Percentiles rank a stretch among this genome's conserved stretches.
Conservation (phyloP, 2,888 invertebrate genomes). For the Notodonta ziczac region DNA sequence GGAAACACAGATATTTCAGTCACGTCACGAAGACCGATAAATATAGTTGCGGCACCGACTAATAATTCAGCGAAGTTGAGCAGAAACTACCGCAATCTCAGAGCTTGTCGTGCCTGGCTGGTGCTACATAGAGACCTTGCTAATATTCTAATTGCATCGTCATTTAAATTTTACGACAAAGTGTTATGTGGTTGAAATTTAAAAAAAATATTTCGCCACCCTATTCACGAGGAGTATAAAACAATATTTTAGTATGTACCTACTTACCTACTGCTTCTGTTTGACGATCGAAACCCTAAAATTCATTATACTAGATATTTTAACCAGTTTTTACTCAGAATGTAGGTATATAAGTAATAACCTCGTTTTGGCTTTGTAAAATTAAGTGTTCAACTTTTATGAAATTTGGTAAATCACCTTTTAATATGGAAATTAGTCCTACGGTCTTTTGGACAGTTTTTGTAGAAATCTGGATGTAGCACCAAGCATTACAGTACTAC, state of each 20-base stretch:
- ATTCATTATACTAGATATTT: neutral
- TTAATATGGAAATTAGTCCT: neutral
- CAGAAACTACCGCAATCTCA: conserved; percentile 46
- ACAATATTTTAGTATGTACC: too few species aligned
- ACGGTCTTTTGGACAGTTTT: too few species aligned
- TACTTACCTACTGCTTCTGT: neutral
- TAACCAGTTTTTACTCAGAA: neutral
- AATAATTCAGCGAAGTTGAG: conserved; percentile 54
- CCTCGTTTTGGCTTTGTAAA: neutral
- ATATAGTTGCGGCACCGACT: conserved; percentile 49
- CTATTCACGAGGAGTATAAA: too few species aligned
- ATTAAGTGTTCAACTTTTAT: neutral
- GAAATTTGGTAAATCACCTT: neutral
- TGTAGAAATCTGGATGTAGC: neutral
- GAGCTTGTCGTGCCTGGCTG: conserved; percentile 36
- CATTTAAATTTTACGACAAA: neutral
- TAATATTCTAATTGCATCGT: conserved; percentile 7
- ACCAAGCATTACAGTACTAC: neutral
- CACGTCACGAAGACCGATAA: conserved; percentile 53
- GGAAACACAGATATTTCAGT: conserved; percentile 49
- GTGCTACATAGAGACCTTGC: conserved; percentile 32
- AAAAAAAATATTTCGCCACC: too few species aligned
- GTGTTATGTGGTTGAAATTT: too few species aligned
- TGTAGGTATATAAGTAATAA: neutral
- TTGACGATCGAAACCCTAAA: neutral